These are phyloP conservation scores for Dynastes maya DNA, from an alignment of 2,888 invertebrate genomes.

Conservation along the genomic window DNA sequence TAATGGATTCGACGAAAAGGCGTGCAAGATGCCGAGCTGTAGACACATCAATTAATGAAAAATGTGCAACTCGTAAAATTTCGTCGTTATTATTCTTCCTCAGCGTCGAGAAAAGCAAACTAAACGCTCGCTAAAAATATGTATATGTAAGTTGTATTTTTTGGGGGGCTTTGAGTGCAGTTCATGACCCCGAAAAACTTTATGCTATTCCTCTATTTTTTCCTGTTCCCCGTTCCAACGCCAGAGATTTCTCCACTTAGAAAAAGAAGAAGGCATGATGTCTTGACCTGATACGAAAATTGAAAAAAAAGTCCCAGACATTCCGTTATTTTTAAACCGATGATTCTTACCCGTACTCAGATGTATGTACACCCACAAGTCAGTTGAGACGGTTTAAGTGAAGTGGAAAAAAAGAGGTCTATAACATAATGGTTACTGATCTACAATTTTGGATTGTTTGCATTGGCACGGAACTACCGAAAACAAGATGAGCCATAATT, in stretches of 20 bases:
- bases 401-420: conserved; percentile 23
- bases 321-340: conserved; percentile 42
- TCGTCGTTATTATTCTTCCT: conserved; percentile 38
- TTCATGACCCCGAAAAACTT: conserved; percentile 43
- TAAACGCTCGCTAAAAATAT: conserved; percentile 44
- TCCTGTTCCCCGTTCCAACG: conserved; percentile 16
- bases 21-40: not conserved
- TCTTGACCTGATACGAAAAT: conserved; percentile 34
- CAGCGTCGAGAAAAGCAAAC: conserved; percentile 36
- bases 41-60: conserved; percentile 49
- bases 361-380: conserved; percentile 13
- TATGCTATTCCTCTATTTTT: conserved; percentile 25
- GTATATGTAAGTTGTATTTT: conserved; percentile 19
- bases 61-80: conserved; percentile 48
- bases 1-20: conserved; percentile 23
- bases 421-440: conserved; percentile 48
- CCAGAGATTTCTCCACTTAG: conserved; percentile 7
- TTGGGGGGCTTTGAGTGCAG: conserved; percentile 12
- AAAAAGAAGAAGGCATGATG: conserved; percentile 11
- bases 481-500: conserved; percentile 52
- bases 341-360: conserved; percentile 25
- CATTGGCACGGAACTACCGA: conserved; percentile 51
- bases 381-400: conserved; percentile 32
- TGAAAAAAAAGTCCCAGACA: conserved; percentile 28
- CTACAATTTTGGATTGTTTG: conserved; percentile 53